A percentile compares a stretch with the other conserved stretches of the same genome.
phyloP scores from a whole-genome alignment of 2,113 vertebrate genomes.

The Phylloscopus trochilus region DNA sequence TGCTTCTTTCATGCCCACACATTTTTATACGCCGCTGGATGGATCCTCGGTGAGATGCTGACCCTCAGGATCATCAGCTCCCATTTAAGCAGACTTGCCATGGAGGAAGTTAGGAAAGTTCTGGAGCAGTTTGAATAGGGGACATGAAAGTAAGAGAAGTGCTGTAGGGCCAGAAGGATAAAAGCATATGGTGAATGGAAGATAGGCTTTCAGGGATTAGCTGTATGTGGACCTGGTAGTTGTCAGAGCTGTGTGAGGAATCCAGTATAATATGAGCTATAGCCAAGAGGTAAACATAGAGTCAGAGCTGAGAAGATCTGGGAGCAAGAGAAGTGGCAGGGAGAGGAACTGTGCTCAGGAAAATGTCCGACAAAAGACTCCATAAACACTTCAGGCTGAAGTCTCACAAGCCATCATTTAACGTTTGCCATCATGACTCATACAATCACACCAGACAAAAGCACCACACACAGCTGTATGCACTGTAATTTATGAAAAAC shows the following conservation, averaged over 20 bases:
- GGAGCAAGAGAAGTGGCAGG: neutral
- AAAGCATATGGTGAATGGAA: neutral
- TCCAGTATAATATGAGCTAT: neutral
- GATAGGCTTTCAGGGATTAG: neutral
- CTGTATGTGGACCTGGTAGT: neutral
- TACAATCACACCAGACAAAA: neutral
- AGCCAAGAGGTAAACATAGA: neutral
- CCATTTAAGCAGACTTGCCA: neutral
- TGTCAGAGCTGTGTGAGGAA: neutral
- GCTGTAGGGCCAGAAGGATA: neutral
- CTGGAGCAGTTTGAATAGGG: neutral
- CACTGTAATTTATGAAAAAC: constrained; percentile 10
- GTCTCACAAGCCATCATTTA: neutral
- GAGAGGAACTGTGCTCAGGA: neutral
- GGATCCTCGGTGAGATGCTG: neutral
- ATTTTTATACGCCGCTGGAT: neutral
- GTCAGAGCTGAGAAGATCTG: neutral
- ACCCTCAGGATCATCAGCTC: neutral
- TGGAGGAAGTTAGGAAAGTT: neutral
- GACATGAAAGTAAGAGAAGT: neutral
- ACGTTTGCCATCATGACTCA: neutral
- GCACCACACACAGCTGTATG: neutral
- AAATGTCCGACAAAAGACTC: neutral
- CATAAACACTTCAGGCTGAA: neutral
- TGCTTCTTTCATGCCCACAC: neutral